Evolutionary conservation across 1,140 invertebrate genomes (phyloP), one percentile per base, ranked within the genome.

Genomic region (Homarus americanus): DNA sequence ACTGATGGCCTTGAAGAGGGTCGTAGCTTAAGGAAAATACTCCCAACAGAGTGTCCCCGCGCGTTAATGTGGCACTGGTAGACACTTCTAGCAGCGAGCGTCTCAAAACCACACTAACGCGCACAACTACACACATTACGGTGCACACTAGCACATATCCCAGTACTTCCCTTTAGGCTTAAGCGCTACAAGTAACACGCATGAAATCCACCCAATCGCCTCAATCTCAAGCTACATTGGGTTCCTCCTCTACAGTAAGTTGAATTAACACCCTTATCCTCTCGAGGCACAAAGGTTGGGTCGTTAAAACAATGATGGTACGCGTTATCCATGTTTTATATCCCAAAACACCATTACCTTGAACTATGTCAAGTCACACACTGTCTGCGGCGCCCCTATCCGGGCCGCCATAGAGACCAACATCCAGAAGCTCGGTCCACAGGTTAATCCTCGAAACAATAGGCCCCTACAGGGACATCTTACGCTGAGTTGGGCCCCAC

Each of bases 381-480:
- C 15, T 58, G 53, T 58, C 24, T 58, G 53, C 17, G 3, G 10
- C 10, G 53, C 53, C 53, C 17, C 53, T 58, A 58, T 58, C 53
- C 53, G 24, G n/a, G 63, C 15, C 44, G 28, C 28, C 63, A 0
- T 28, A 32, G 63, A 32, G n/a, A 28, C 63, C n/a, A 69, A 2
- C 12, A 5, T 12, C 63, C 24, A 32, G n/a, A 24, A 69, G 9
- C 63, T 32, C 4, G 63, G 63, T n/a, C 63, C 63, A 7, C 24
- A 69, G 49, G 78, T 32, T 82, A 82, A 82, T 63, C 79, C 53
- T 28, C 3, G 28, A 63, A 32, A 82, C 79, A 82, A 82, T 63
- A 63, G 28, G 79, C 32, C 79, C 58, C 79, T 63, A 34, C 44
- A 36, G 79, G 79, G 79, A 63, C 32, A 82, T 82, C 79, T 28